These are phyloP conservation scores for Nephrotoma appendiculata DNA, from an alignment of 2,888 invertebrate species.

Conservation along the genomic window DNA sequence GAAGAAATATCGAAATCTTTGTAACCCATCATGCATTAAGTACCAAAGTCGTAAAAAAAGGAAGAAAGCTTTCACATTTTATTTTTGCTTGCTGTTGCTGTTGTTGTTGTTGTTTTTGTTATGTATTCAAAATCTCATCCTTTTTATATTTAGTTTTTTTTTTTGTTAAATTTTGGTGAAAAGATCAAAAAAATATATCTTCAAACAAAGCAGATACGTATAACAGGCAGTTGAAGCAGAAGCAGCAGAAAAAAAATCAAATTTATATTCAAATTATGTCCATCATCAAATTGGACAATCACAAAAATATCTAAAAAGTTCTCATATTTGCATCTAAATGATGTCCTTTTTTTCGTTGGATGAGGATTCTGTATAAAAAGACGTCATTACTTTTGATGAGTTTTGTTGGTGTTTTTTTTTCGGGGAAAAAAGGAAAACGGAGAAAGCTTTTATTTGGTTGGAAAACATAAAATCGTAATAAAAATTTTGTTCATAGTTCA, in stretches of 20 bases:
- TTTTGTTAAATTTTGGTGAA: not conserved
- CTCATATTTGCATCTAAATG: not conserved
- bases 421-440: not conserved
- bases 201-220: not conserved
- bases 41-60: not conserved
- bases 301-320: not conserved
- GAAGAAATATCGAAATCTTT: not conserved
- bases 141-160: not conserved
- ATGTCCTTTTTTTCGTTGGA: not conserved
- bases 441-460: not conserved
- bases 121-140: not conserved
- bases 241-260: not conserved
- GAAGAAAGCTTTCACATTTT: not conserved
- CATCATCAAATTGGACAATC: not conserved
- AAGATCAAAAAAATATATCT: not conserved
- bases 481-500: not conserved
- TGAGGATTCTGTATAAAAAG: not conserved
- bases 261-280: not conserved
- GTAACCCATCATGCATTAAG: not conserved
- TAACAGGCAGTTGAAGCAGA: not conserved
- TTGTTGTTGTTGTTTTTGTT: not conserved
- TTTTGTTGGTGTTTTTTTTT: not conserved
- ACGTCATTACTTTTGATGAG: not conserved
- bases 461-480: not conserved
- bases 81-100: not conserved